Conservation (phyloP, 1,140 invertebrate species). For the Brachionus sp. region DNA sequence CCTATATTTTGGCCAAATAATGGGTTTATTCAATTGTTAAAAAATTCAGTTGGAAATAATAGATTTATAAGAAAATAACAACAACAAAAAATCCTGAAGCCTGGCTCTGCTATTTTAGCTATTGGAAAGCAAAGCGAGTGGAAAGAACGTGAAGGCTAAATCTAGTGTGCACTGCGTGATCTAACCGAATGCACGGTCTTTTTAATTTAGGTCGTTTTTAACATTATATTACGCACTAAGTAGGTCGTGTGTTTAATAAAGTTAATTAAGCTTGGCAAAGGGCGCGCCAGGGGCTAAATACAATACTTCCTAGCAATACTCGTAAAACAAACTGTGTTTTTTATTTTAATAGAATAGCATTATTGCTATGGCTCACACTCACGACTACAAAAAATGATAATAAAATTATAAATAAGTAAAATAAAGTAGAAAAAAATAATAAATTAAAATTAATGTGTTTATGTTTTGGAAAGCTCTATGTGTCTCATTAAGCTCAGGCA, state of each 20-base stretch:
- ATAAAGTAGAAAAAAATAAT: neutral
- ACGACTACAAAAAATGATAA: slow-evolving; percentile 35
- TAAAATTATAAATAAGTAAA: neutral
- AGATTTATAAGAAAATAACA: too few relatives aligned
- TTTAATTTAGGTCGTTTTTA: neutral
- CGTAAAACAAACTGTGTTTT: neutral
- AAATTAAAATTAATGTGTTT: slow-evolving; percentile 28
- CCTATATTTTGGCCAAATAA: too few relatives aligned
- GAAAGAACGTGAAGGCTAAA: neutral
- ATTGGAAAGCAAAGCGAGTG: too few relatives aligned
- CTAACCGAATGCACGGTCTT: neutral
- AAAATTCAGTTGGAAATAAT: too few relatives aligned
- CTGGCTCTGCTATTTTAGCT: too few relatives aligned
- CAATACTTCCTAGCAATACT: neutral
- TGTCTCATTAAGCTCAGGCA: neutral
- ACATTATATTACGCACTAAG: neutral
- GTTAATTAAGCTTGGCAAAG: neutral
- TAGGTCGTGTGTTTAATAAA: neutral
- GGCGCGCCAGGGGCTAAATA: neutral
- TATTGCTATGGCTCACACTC: neutral
- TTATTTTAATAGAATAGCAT: neutral
- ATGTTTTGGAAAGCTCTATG: neutral
- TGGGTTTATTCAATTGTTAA: too few relatives aligned
- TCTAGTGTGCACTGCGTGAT: neutral
- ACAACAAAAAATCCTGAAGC: too few relatives aligned